These are phyloP conservation scores for Morpho helenor DNA, from an alignment of 2,888 invertebrate genomes.

Conservation along the genomic window DNA sequence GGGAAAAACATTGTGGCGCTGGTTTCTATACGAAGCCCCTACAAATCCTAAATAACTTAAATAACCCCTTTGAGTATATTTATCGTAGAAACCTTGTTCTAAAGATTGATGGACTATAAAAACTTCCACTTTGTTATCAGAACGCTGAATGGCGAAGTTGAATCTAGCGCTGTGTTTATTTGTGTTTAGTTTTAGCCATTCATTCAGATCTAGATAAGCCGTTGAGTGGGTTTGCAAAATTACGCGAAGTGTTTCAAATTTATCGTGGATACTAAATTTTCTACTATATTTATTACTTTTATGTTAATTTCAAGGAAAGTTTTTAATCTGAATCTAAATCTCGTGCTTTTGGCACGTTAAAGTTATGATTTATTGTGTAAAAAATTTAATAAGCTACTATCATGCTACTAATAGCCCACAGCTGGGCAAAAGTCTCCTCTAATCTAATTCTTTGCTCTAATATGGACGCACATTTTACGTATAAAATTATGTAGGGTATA, in stretches of 20 bases:
- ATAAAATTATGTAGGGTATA: too few relatives aligned
- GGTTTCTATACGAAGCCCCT: not conserved
- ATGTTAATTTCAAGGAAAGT: not conserved
- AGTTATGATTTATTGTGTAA: too few relatives aligned
- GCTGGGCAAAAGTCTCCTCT: too few relatives aligned
- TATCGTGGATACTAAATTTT: slow-evolving; percentile 17
- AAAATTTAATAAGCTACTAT: too few relatives aligned
- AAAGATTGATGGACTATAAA: slow-evolving; percentile 30
- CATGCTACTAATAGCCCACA: too few relatives aligned
- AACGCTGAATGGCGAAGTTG: slow-evolving; percentile 19
- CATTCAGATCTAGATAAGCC: slow-evolving; percentile 25
- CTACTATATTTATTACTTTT: slow-evolving; percentile 10
- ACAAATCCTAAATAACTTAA: not conserved
- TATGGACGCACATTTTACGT: too few relatives aligned
- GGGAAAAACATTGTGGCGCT: too few relatives aligned
- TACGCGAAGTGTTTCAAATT: slow-evolving; percentile 15
- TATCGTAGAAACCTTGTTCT: slow-evolving; percentile 18
- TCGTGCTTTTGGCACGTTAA: too few relatives aligned
- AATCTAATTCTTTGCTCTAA: too few relatives aligned
- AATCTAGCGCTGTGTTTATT: slow-evolving; percentile 25
- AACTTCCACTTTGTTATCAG: slow-evolving; percentile 26
- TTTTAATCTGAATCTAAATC: not conserved
- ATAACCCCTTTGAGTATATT: not conserved
- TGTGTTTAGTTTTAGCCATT: slow-evolving; percentile 25
- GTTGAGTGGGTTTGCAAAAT: slow-evolving; percentile 25